Evolutionary conservation across 2,797 vertebrate species (phyloP), one percentile per base, ranked within the genome.

Genomic region (Paratrypauchen microcephalus): DNA sequence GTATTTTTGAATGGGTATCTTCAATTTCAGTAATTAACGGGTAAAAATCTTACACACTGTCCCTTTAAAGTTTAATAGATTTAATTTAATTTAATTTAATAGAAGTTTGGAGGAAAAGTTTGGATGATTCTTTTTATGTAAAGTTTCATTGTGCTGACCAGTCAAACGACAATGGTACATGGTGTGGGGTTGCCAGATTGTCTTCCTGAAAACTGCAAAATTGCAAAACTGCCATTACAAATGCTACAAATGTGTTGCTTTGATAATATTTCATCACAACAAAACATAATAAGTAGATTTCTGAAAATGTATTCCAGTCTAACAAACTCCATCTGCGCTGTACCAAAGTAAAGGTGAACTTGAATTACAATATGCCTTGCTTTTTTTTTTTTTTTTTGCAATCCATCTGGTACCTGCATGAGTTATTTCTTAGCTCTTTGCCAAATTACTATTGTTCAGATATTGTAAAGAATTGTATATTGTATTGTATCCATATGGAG

Each of bases 21-120:
- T n/a, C n/a, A n/a, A n/a, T n/a, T n/a, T n/a, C n/a, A n/a, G n/a
- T n/a, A n/a, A n/a, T n/a, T n/a, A n/a, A n/a, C n/a, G n/a, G n/a
- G n/a, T n/a, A n/a, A n/a, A n/a, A n/a, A n/a, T n/a, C n/a, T n/a
- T n/a, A n/a, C n/a, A n/a, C n/a, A n/a, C n/a, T n/a, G n/a, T n/a
- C n/a, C n/a, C n/a, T n/a, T n/a, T n/a, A n/a, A 67, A 56, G 30
- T 66, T 66, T 21, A 66, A 66, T 66, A 30, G 48, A 66, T n/a
- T 36, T n/a, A n/a, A n/a, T n/a, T n/a, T n/a, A n/a, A n/a, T n/a
- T n/a, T n/a, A n/a, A n/a, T n/a, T n/a, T n/a, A n/a, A n/a, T n/a
- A n/a, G n/a, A 54, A 66, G 65, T 67, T 56, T 18, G 32, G 15
- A 26, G 30, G n/a, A 50, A 66, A 24, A 41, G 36, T 5, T 21